Evolutionary conservation across 2,888 invertebrate species (phyloP), one percentile per base, ranked within the genome.

Genomic region (Pyrrhia umbra): DNA sequence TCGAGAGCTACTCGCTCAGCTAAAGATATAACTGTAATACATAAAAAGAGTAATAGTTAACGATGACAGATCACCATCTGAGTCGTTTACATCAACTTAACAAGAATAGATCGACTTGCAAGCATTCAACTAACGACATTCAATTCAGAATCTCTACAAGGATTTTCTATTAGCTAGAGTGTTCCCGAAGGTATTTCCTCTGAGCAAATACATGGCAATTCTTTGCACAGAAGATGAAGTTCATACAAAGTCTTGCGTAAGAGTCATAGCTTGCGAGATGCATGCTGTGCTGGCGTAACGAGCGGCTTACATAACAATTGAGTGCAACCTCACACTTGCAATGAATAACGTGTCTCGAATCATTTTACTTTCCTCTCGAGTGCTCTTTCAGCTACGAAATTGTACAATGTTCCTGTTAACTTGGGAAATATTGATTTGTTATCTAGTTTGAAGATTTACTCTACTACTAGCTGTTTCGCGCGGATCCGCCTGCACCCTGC

Each of bases 361-460:
- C 40, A 15, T 34, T 64, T 64, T 18, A 57, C 46, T 70, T 64
- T 70, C 37, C 51, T 64, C 37, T 47, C 42, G 13, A 42, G n/a
- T 56, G 30, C 37, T 16, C 27, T 47, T 65, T 49, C 27, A 15
- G 37, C 6, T 9, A 4, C 18, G 10, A 21, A 42, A 30, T 5
- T 13, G 3, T 5, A n/a, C 5, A 30, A 0, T n/a, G 8, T 34
- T 34, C 3, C 2, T 2, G 23, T 30, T 16, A 5, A 21, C 1
- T 34, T n/a, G 0, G 13, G 13, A 34, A 15, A 13, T 34, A 34
- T 34, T n/a, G n/a, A 1, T n/a, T n/a, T 4, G 3, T 5, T n/a
- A 34, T 0, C 21, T 16, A 49, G 27, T 30, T 27, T 13, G 6
- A n/a, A n/a, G n/a, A n/a, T n/a, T n/a, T n/a, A n/a, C n/a, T n/a